Evolutionary conservation across 2,888 invertebrate genomes (phyloP).

Genomic region (Lissocephala sabroskyi): DNA sequence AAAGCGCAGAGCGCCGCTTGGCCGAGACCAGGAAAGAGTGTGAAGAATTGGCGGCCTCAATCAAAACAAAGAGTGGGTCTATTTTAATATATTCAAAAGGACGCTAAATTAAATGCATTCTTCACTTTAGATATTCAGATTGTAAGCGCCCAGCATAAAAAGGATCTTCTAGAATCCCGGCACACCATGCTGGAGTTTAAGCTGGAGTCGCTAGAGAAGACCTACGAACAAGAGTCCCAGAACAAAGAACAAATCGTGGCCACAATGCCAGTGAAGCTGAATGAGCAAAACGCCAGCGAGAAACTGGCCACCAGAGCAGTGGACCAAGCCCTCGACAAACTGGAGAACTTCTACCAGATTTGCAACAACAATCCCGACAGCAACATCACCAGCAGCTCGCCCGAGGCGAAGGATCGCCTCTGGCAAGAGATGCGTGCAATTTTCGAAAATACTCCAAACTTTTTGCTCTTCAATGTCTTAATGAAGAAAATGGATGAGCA

Average conservation of each 20-base stretch:
- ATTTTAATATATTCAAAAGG: background rate
- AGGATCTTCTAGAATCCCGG: conserved; percentile 42
- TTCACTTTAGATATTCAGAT: conserved; percentile 58
- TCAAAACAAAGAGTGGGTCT: conserved; percentile 66
- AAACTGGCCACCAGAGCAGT: conserved; percentile 49
- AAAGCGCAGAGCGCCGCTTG: conserved; percentile 28
- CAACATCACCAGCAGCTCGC: conserved; percentile 28
- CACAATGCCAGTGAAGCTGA: conserved; percentile 66
- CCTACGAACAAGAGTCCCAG: conserved; percentile 46
- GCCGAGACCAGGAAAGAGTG: conserved; percentile 48
- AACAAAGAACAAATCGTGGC: conserved; percentile 46
- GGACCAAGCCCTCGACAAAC: conserved; percentile 52
- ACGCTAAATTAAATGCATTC: background rate
- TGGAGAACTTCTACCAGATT: conserved; percentile 61
- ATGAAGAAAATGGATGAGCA: conserved; percentile 67
- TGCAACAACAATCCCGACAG: conserved; percentile 41
- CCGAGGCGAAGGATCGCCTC: conserved; percentile 54
- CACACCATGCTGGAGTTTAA: conserved; percentile 60
- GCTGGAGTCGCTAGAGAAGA: conserved; percentile 39
- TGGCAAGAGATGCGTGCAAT: conserved; percentile 65
- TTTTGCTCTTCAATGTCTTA: conserved; percentile 62
- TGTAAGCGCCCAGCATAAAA: conserved; percentile 52
- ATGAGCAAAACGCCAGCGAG: conserved; percentile 58
- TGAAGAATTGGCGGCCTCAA: conserved; percentile 48
- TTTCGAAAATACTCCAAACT: conserved; percentile 65